Evolutionary conservation across 2,113 vertebrate genomes (phyloP).

Genomic region (Nannospalax galili): DNA sequence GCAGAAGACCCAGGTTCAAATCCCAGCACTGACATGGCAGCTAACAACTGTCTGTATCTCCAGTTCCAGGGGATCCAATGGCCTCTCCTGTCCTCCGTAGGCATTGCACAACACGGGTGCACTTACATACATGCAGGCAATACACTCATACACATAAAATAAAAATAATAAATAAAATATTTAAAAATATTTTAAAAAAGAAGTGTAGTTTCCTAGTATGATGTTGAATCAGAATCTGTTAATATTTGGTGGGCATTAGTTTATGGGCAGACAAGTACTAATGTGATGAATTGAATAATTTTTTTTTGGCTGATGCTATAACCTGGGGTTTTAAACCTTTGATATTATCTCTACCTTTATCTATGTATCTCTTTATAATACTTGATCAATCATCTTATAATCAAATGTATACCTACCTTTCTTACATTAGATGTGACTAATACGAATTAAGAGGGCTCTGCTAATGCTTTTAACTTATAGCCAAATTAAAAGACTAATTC

Average conservation of each 20-base stretch:
- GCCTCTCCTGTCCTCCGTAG: too few relatives aligned
- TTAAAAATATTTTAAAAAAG: neutral
- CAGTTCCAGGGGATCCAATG: too few relatives aligned
- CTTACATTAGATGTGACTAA: neutral
- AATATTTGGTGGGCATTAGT: neutral
- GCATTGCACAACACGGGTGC: too few relatives aligned
- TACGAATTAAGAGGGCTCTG: neutral
- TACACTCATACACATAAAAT: too few relatives aligned
- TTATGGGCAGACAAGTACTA: neutral
- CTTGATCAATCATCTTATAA: neutral
- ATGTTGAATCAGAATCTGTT: neutral
- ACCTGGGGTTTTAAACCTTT: neutral
- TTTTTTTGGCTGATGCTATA: neutral
- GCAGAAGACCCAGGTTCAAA: too few relatives aligned
- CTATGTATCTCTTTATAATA: neutral
- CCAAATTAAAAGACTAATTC: constrained; percentile 16
- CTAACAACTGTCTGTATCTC: too few relatives aligned
- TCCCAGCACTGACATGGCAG: too few relatives aligned
- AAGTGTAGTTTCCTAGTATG: neutral
- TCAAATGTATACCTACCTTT: neutral
- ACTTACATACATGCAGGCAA: too few relatives aligned
- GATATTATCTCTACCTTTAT: neutral
- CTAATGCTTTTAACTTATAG: neutral
- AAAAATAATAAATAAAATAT: too few relatives aligned
- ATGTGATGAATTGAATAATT: neutral